Conservation (phyloP, 2,797 vertebrate genomes). For the Phalloptychus januarius region DNA sequence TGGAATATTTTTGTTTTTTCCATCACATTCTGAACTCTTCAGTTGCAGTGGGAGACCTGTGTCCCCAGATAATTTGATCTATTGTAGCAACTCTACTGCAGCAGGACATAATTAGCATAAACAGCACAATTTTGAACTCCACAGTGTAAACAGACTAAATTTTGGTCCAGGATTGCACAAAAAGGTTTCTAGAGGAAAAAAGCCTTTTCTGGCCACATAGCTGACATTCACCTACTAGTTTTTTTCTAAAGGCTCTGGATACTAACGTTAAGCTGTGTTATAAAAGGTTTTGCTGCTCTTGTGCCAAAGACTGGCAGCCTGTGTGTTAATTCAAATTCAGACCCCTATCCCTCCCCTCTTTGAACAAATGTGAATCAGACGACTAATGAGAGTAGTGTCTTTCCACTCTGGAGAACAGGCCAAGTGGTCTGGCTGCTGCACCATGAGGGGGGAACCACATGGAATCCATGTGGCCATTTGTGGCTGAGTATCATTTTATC, state of each 20-base stretch:
- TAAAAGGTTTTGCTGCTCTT: slow-evolving; percentile 69
- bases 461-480: slow-evolving; percentile 78
- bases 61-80: not conserved
- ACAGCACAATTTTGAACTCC: not conserved
- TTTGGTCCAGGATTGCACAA: not conserved
- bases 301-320: slow-evolving; percentile 68
- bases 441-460: slow-evolving; percentile 61
- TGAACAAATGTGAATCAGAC: slow-evolving; percentile 79
- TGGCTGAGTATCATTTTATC: slow-evolving; percentile 72
- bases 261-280: slow-evolving; percentile 51
- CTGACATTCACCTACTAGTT: not conserved
- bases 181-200: not conserved
- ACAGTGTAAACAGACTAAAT: not conserved
- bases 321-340: slow-evolving; percentile 75
- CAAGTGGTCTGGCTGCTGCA: slow-evolving; percentile 52
- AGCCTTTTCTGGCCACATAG: not conserved
- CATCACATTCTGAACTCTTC: not conserved
- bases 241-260: slow-evolving; percentile 35
- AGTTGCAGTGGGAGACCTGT: not conserved
- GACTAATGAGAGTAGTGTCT: slow-evolving; percentile 74
- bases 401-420: slow-evolving; percentile 56
- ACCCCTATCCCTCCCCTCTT: slow-evolving; percentile 70
- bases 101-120: not conserved
- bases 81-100: not conserved
- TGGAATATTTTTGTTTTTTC: not conserved